Conservation (phyloP, 2,797 vertebrate genomes). For the Aselliscus stoliczkanus region DNA sequence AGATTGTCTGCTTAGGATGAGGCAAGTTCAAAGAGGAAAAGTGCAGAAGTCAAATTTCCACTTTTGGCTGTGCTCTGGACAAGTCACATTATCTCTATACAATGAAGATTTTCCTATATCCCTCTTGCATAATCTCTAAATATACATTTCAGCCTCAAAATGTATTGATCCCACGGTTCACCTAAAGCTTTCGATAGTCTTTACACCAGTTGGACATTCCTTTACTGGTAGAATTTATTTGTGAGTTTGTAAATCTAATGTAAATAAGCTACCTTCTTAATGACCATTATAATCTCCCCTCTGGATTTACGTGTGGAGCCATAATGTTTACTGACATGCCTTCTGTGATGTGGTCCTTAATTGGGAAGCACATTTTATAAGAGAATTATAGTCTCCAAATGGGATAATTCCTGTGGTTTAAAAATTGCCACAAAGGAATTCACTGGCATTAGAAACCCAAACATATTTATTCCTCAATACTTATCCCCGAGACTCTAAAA, state of each 20-base stretch:
- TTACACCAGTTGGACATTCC: neutral
- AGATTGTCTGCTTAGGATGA: neutral
- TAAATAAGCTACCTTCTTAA: constrained; percentile 57
- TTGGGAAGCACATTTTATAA: constrained; percentile 51
- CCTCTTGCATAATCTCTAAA: neutral
- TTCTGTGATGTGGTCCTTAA: constrained; percentile 53
- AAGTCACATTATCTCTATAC: neutral
- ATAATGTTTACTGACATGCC: constrained; percentile 58
- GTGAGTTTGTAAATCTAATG: constrained; percentile 40
- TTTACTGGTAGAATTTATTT: constrained; percentile 13
- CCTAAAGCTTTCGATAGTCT: neutral
- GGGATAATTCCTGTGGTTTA: constrained; percentile 57
- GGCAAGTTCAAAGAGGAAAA: neutral
- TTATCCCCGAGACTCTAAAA: constrained; percentile 41
- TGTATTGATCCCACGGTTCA: neutral
- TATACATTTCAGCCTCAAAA: neutral
- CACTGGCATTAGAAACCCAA: constrained; percentile 54
- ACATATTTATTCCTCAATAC: constrained; percentile 28
- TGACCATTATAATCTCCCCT: constrained; percentile 48
- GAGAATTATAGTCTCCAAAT: constrained; percentile 57
- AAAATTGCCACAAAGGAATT: constrained; percentile 53
- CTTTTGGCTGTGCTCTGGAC: neutral
- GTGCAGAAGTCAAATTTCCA: neutral
- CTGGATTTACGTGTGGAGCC: constrained; percentile 17
- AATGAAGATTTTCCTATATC: neutral